A percentile compares a stretch with the other conserved stretches of the same genome.
Conservation (phyloP, 53 echinoderm and acorn worm genomes). For the Temnopleurus reevesii region DNA sequence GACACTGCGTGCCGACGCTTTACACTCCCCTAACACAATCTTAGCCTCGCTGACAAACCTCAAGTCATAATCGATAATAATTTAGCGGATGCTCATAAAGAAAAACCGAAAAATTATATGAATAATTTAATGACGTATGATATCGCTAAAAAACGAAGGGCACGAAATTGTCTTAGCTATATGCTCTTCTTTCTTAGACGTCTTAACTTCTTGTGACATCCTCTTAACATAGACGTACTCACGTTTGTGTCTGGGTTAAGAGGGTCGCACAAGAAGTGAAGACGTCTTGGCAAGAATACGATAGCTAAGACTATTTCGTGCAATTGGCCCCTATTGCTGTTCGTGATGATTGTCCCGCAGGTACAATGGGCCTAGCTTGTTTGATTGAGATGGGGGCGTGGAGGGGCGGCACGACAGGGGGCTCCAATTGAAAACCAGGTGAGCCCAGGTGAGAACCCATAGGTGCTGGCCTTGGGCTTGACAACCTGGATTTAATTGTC, state of each 20-base stretch:
- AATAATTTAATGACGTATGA: not conserved
- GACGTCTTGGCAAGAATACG: too few relatives aligned
- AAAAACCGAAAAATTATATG: conserved; percentile 16
- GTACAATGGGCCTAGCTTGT: conserved; percentile 40
- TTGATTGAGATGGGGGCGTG: conserved; percentile 33
- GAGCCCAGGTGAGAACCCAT: not conserved
- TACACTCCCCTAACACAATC: conserved; percentile 18
- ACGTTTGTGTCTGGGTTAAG: too few relatives aligned
- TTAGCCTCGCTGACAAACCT: conserved; percentile 21
- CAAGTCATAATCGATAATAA: conserved; percentile 50
- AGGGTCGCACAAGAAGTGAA: too few relatives aligned
- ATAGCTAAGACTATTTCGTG: too few relatives aligned
- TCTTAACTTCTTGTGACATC: too few relatives aligned
- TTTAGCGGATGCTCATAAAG: conserved; percentile 31
- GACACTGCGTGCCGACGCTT: not conserved
- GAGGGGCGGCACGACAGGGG: not conserved
- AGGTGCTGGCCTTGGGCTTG: conserved; percentile 50
- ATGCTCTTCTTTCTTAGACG: too few relatives aligned
- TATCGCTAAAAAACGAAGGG: not conserved
- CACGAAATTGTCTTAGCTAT: too few relatives aligned
- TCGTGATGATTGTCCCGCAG: conserved; percentile 31
- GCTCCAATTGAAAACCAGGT: not conserved
- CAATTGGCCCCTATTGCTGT: too few relatives aligned
- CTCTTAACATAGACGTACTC: too few relatives aligned
- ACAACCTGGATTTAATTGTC: conserved; percentile 65